Conservation (phyloP, 2,888 invertebrate genomes). For the Muschampia plurimacula region DNA sequence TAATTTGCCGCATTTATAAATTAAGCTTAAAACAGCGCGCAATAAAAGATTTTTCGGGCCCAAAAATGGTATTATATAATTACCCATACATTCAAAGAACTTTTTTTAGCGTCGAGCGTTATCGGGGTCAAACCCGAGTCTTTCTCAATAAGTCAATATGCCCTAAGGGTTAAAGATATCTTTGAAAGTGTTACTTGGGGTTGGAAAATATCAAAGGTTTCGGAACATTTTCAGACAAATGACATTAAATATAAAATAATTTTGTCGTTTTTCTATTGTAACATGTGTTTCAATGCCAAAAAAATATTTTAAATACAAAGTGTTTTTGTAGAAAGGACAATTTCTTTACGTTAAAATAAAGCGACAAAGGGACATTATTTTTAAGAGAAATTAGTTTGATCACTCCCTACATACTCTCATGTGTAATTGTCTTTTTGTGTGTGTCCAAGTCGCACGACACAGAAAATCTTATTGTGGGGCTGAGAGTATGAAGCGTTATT, state of each 20-base stretch:
- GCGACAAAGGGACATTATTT: too few relatives aligned
- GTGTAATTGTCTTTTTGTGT: too few relatives aligned
- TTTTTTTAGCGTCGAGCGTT: neutral
- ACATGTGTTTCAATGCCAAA: too few relatives aligned
- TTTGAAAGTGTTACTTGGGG: neutral
- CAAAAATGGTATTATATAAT: constrained; percentile 1
- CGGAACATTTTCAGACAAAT: neutral
- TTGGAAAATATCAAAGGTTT: neutral
- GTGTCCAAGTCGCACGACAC: too few relatives aligned
- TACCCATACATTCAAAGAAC: neutral
- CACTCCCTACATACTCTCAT: too few relatives aligned
- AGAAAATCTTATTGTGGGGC: too few relatives aligned
- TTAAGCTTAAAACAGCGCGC: neutral
- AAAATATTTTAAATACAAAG: too few relatives aligned
- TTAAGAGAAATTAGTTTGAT: too few relatives aligned
- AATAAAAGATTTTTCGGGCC: neutral
- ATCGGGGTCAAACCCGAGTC: neutral
- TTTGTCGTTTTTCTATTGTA: neutral
- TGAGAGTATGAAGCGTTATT: too few relatives aligned
- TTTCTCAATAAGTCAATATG: constrained; percentile 3
- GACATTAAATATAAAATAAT: neutral
- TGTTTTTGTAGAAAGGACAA: too few relatives aligned
- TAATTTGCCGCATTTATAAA: constrained; percentile 2
- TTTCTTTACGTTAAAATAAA: too few relatives aligned
- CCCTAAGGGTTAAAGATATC: constrained; percentile 1